Evolutionary conservation across 2,113 vertebrate species (phyloP), one percentile per base, ranked within the genome.

Genomic region (Amphiprion ocellaris): DNA sequence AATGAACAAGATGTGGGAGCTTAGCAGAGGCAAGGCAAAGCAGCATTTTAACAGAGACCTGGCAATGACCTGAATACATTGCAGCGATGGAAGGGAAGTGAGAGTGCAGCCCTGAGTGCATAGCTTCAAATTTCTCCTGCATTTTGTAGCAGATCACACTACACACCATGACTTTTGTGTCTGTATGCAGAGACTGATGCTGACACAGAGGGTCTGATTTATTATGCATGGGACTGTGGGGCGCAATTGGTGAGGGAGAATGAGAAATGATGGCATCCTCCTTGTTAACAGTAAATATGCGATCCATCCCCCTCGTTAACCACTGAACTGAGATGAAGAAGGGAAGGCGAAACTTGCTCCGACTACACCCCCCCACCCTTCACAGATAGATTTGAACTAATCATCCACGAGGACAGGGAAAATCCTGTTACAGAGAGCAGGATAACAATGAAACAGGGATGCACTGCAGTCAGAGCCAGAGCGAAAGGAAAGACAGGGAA

Each of bases 251-350:
- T 83, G 81, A 75, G 68, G 30, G 75, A 80, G 80, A 69, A 81
- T 84, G 62, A 86, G 68, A 79, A 83, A 82, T 52, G 46, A 79
- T 72, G 76, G 74, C 90, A 74, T 88, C 83, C 74, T 76, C 61
- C 83, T 86, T 85, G 85, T 86, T 89, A 90, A 76, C 90, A 85
- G 77, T 83, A 91, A 90, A 88, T 85, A 90, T 70, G 74, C 44
- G 72, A 90, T 85, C 74, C 85, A 52, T 80, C 79, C 79, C 68
- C 61, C 69, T 90, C 52, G 65, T 90, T 89, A 89, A 83, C 77
- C 58, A 10, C 81, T 72, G 82, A 86, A 86, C 81, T 67, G 50
- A 84, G 74, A 87, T 87, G 70, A 88, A 75, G 87, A 66, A 82
- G 60, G 54, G 74, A 77, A 61, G 70, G 53, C 70, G 63, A 67